These are phyloP conservation scores for Pterocles burchelli DNA, from an alignment of 2,113 vertebrate species.

Conservation along the genomic window DNA sequence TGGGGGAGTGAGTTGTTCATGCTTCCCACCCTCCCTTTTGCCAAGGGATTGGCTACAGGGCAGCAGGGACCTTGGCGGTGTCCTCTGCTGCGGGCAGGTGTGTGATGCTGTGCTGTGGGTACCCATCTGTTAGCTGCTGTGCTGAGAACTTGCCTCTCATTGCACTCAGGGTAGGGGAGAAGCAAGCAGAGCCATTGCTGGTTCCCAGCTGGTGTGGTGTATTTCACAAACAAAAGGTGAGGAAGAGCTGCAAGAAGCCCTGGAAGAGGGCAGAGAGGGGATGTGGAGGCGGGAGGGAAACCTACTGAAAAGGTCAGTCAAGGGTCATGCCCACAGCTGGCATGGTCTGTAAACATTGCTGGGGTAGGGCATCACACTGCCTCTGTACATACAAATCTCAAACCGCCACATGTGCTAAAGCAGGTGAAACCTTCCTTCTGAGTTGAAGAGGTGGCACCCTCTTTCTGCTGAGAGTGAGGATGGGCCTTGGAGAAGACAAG, in stretches of 20 bases:
- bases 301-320: not conserved
- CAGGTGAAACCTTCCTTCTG: not conserved
- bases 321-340: not conserved
- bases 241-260: not conserved
- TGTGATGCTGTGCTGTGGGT: not conserved
- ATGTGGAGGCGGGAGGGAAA: not conserved
- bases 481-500: not conserved
- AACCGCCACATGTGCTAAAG: not conserved
- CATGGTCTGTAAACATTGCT: not conserved
- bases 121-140: rapidly evolving
- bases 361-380: not conserved
- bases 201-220: not conserved
- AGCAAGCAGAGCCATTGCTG: not conserved
- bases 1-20: rapidly evolving
- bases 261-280: not conserved
- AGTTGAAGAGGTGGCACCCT: not conserved
- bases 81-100: not conserved
- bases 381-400: not conserved
- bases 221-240: not conserved
- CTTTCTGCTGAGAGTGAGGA: not conserved
- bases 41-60: not conserved
- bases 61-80: not conserved
- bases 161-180: not conserved
- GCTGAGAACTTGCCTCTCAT: not conserved
- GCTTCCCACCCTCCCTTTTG: not conserved